phyloP scores from a whole-genome alignment of 2,888 invertebrate species.

The Pterobdella sp. region DNA sequence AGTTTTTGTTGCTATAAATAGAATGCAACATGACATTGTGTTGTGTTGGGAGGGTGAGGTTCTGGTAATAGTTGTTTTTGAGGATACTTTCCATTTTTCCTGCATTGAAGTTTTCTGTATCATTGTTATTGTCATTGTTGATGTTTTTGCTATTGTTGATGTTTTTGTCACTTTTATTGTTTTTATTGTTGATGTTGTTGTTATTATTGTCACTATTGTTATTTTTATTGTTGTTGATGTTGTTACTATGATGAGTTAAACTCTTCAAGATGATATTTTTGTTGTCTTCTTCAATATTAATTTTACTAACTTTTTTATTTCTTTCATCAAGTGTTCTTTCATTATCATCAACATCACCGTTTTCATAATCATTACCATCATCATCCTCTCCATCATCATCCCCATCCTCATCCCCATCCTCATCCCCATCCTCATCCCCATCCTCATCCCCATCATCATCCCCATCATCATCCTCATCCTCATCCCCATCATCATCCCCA shows the following conservation, averaged over 20 bases:
- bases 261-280: background rate
- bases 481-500: background rate
- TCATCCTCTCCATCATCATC: slow-evolving; percentile 19
- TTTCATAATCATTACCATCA: slow-evolving; percentile 12
- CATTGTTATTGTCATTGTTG: no score
- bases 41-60: no score
- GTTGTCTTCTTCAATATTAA: background rate
- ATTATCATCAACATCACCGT: background rate
- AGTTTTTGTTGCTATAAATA: no score
- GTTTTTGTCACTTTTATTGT: no score
- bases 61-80: no score
- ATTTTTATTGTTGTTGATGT: no score
- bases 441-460: slow-evolving; percentile 13
- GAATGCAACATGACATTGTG: no score
- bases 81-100: background rate
- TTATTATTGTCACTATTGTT: no score
- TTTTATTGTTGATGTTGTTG: no score
- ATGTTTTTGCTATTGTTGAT: no score
- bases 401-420: slow-evolving; percentile 8
- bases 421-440: slow-evolving; percentile 7
- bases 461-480: slow-evolving; percentile 10
- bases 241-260: background rate
- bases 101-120: background rate
- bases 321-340: background rate
- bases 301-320: background rate